Percentiles rank a stretch among this genome's conserved stretches.
Evolutionary conservation across 2,797 vertebrate species (phyloP).

Genomic region (Lindbergichthys nudifrons): DNA sequence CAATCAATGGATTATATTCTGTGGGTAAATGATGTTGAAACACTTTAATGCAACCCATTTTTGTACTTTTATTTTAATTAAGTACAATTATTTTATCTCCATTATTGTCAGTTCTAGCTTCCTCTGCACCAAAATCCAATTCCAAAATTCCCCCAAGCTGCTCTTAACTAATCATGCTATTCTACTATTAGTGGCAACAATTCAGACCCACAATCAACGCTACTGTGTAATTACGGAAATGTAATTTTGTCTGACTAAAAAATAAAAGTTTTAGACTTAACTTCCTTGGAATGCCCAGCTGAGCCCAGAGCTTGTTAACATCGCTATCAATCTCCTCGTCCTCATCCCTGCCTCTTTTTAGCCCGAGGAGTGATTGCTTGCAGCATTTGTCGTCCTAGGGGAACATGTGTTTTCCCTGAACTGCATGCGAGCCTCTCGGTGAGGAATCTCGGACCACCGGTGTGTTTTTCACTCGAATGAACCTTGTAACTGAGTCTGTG

Average conservation of each 20-base stretch:
- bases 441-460: constrained; percentile 61
- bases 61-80: constrained; percentile 18
- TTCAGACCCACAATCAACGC: constrained; percentile 42
- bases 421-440: constrained; percentile 44
- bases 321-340: constrained; percentile 69
- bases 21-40: neutral
- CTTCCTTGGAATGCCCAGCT: constrained; percentile 57
- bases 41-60: neutral
- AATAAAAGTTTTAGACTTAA: constrained; percentile 43
- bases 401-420: constrained; percentile 64
- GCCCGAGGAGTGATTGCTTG: constrained; percentile 71
- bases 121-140: constrained; percentile 18
- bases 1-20: neutral
- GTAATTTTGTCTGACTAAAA: constrained; percentile 56
- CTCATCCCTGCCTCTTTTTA: constrained; percentile 63
- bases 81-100: constrained; percentile 21
- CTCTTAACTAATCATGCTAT: constrained; percentile 36
- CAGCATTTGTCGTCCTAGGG: constrained; percentile 60
- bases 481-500: constrained; percentile 66
- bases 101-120: constrained; percentile 5
- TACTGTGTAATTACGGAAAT: constrained; percentile 54
- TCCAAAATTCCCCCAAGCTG: constrained; percentile 3
- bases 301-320: constrained; percentile 67
- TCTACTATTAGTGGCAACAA: constrained; percentile 48
- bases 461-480: constrained; percentile 63